Base-by-base conservation (phyloP, 2,797 vertebrate species). In the Linurgus olivaceus region DNA sequence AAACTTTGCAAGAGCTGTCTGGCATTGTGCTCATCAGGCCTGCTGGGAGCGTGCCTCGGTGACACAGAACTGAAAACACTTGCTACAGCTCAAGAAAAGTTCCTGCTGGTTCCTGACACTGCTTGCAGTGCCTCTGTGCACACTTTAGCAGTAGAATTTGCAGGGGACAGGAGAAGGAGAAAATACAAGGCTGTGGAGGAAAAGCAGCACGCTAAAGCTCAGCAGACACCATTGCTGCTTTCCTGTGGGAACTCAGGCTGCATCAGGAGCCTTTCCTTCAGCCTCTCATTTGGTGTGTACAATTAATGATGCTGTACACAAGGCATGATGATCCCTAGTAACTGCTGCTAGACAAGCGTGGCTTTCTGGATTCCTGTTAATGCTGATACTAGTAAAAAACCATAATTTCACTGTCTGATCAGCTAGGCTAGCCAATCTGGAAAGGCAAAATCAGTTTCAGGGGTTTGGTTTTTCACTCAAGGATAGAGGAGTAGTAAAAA, bases 81-180 rank as follows among this genome's bases (percentile, higher is more conserved):
- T 37, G 54, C 62, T 86, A 26, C 14, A 78, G 40, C 54, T 73
- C 51, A 78, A 35, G 23, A 47, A 66, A 74, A 83, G 14, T 59
- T 78, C 3, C 0, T 45, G 3, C 13, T 2, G 1, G 11, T 26
- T 83, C 40, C 51, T 77, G 33, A 31, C 0, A 1, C 58, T 66
- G 58, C 35, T 65, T 12, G 7, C 18, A 7, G 19, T 33, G 26
- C 29, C 17, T 7, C 63, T 47, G 5, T 26, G 15, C 37, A 20
- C 10, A 2, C 5, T 52, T 63, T 4, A 66, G 51, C 44, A n/a
- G 47, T 21, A 51, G 47, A 48, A 38, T 79, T 70, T 51, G 48
- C 33, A 35, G 28, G 28, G 31, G 55, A 15, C 12, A 9, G 7
- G 12, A 9, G 15, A 33, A 73, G 17, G 14, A 63, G 63, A 88